These are phyloP conservation scores for Malurus splendens DNA, from an alignment of 2,797 vertebrate species.

Conservation along the genomic window DNA sequence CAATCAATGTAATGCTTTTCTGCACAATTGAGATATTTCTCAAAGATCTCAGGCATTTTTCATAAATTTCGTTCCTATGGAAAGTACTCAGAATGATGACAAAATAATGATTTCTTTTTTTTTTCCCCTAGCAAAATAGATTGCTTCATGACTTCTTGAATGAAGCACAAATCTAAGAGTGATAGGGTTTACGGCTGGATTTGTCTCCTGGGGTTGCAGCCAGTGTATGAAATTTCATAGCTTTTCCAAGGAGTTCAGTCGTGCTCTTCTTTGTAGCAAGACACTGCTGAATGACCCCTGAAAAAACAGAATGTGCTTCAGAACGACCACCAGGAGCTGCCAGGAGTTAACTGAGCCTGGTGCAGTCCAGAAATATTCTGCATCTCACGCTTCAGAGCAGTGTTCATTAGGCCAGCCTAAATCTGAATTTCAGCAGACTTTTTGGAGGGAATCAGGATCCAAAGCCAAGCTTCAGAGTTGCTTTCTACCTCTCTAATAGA, in stretches of 20 bases:
- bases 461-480: not conserved
- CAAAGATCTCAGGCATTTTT: slow-evolving; percentile 20
- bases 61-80: slow-evolving; percentile 4
- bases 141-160: slow-evolving; percentile 58
- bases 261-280: not conserved
- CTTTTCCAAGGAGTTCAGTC: slow-evolving; percentile 31
- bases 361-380: not conserved
- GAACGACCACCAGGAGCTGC: not conserved
- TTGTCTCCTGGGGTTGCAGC: slow-evolving; percentile 35
- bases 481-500: not conserved
- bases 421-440: not conserved
- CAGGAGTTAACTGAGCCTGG: not conserved
- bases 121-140: slow-evolving; percentile 2
- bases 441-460: not conserved
- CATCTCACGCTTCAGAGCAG: not conserved
- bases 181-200: slow-evolving; percentile 29
- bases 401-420: not conserved
- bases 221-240: slow-evolving; percentile 53
- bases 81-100: slow-evolving; percentile 18
- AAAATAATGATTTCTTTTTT: slow-evolving; percentile 28
- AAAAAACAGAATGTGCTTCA: not conserved
- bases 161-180: slow-evolving; percentile 53
- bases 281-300: slow-evolving; percentile 1
- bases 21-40: slow-evolving; percentile 1
- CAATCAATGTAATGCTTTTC: not conserved